A percentile compares a stretch with the other conserved stretches of the same genome.
phyloP scores from a whole-genome alignment of 2,888 invertebrate genomes.

The Drosophila gaucha region DNA sequence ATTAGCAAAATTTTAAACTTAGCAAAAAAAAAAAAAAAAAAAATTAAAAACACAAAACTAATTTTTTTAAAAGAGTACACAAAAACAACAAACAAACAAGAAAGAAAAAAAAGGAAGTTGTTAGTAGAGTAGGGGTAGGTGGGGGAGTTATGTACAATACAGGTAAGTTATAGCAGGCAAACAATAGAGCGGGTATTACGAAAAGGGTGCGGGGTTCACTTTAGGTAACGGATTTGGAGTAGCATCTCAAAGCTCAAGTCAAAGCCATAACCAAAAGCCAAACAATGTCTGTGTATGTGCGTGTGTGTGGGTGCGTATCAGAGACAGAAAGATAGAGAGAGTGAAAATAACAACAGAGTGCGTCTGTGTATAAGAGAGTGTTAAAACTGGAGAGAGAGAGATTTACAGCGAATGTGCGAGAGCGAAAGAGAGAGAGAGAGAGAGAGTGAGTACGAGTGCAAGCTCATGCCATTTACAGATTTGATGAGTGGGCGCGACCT shows the following conservation, averaged over 20 bases:
- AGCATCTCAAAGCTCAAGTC: slow-evolving; percentile 49
- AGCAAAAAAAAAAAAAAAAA: neutral
- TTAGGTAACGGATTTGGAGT: neutral
- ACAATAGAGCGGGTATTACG: neutral
- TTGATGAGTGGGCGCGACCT: slow-evolving; percentile 15
- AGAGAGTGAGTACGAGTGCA: neutral
- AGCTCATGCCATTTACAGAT: slow-evolving; percentile 25
- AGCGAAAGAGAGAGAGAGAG: slow-evolving; percentile 8
- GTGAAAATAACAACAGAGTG: neutral
- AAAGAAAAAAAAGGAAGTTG: neutral
- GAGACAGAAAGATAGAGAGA: slow-evolving; percentile 6
- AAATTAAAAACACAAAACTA: neutral
- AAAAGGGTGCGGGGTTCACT: neutral
- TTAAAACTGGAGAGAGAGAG: slow-evolving; percentile 2
- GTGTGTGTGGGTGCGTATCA: slow-evolving; percentile 8
- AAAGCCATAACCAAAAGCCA: slow-evolving; percentile 47
- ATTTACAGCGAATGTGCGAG: slow-evolving; percentile 1
- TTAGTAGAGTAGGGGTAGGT: neutral
- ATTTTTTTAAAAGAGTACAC: slow-evolving; percentile 10
- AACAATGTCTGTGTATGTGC: slow-evolving; percentile 6
- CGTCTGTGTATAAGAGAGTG: slow-evolving; percentile 1
- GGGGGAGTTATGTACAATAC: slow-evolving; percentile 21
- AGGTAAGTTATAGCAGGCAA: slow-evolving; percentile 20
- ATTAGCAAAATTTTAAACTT: slow-evolving; percentile 22
- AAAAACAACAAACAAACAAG: slow-evolving; percentile 15